A percentile compares a stretch with the other conserved stretches of the same genome.
phyloP scores from a whole-genome alignment of 2,797 vertebrate species.

The Liparis tanakae region DNA sequence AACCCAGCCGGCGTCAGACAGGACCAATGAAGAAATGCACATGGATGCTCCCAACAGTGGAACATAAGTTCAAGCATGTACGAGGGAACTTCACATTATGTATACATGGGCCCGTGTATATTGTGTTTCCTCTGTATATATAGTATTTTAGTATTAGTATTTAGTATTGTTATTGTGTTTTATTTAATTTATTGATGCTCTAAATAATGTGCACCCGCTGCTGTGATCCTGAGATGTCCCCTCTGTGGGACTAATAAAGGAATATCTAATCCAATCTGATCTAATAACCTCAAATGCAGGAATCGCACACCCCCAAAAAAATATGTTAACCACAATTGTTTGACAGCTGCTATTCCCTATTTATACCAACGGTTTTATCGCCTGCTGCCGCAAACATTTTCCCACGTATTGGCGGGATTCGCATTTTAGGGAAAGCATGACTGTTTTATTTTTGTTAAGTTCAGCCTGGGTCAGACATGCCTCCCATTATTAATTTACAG shows the following conservation, averaged over 20 bases:
- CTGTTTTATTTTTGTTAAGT: conserved; percentile 19
- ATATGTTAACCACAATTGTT: conserved; percentile 31
- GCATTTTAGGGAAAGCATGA: conserved; percentile 9
- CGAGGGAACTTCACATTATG: conserved; percentile 14
- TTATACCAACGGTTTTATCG: conserved; percentile 41
- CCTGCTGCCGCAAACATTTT: conserved; percentile 27
- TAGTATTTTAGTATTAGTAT: too few relatives aligned
- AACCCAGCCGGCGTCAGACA: conserved; percentile 22
- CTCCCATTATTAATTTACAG: not conserved
- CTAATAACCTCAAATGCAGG: conserved; percentile 8
- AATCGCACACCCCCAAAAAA: conserved; percentile 39
- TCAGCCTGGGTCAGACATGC: conserved; percentile 27
- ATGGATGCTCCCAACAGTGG: conserved; percentile 32
- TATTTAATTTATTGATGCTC: too few relatives aligned
- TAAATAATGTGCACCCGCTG: too few relatives aligned
- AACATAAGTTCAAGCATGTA: conserved; percentile 41
- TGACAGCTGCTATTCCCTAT: conserved; percentile 34
- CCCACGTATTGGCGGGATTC: conserved; percentile 19
- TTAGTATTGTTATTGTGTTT: too few relatives aligned
- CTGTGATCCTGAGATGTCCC: too few relatives aligned
- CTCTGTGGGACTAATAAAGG: too few relatives aligned
- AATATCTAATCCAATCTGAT: too few relatives aligned
- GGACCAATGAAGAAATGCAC: conserved; percentile 11
- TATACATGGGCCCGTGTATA: too few relatives aligned
- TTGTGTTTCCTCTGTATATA: too few relatives aligned